These are phyloP conservation scores for Drosophila hydei DNA, from an alignment of 1,140 invertebrate genomes.

Conservation along the genomic window DNA sequence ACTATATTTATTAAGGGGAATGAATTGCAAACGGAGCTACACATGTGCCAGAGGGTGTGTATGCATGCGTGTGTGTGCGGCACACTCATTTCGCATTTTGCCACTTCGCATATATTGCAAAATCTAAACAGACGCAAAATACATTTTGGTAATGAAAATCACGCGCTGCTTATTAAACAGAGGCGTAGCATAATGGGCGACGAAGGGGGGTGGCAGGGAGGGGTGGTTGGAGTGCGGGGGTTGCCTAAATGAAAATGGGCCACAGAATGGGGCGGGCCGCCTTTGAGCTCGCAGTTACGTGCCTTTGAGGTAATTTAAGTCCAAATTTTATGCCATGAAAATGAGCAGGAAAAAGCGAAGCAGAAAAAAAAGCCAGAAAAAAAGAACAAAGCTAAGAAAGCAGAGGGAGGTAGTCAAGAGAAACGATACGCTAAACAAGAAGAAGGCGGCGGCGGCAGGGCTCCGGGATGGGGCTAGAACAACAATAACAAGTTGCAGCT, in stretches of 20 bases:
- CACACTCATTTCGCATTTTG: constrained; percentile 70
- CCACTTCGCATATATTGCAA: constrained; percentile 62
- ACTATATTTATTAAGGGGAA: constrained; percentile 61
- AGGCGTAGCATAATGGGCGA: constrained; percentile 19
- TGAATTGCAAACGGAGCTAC: neutral
- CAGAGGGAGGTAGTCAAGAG: neutral
- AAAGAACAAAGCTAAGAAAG: neutral
- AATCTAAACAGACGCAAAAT: constrained; percentile 68
- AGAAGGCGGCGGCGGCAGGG: neutral
- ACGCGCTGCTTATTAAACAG: constrained; percentile 78
- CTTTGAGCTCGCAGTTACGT: constrained; percentile 39
- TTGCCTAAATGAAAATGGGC: constrained; percentile 9
- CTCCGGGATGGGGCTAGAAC: neutral
- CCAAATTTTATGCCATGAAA: constrained; percentile 42
- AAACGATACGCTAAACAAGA: constrained; percentile 3
- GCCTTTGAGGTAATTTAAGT: constrained; percentile 70
- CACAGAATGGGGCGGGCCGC: neutral
- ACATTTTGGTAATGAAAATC: constrained; percentile 76
- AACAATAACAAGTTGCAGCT: constrained; percentile 13
- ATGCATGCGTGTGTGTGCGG: constrained; percentile 31
- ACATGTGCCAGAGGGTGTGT: constrained; percentile 20
- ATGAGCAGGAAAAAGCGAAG: constrained; percentile 37
- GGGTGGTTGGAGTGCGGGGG: neutral
- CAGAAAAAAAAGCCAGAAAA: neutral
- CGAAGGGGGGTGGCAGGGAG: neutral